Conservation (phyloP, 2,888 invertebrate species). For the Conchocele bisecta region DNA sequence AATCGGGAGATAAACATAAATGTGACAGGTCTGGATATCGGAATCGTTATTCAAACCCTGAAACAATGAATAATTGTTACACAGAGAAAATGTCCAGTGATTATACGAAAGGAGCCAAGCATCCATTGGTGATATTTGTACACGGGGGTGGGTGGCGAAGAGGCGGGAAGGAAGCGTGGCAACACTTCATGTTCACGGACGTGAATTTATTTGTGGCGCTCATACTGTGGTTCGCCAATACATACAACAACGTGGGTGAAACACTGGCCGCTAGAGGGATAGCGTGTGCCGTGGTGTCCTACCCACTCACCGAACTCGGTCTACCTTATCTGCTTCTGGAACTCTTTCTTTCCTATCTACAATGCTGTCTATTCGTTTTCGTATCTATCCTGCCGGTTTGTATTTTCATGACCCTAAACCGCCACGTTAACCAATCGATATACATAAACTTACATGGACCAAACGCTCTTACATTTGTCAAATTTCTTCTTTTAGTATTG, state of each 20-base stretch:
- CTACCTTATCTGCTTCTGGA: slow-evolving; percentile 54
- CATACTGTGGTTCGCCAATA: slow-evolving; percentile 46
- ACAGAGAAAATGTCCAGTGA: too few relatives aligned
- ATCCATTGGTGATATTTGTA: slow-evolving; percentile 67
- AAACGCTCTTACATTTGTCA: background rate
- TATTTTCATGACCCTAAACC: background rate
- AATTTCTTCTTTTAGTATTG: too few relatives aligned
- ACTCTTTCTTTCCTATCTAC: slow-evolving; percentile 59
- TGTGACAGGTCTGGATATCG: too few relatives aligned
- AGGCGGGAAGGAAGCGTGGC: slow-evolving; percentile 65
- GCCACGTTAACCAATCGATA: background rate
- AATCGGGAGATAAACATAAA: too few relatives aligned
- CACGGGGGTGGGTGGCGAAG: slow-evolving; percentile 74
- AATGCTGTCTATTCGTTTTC: slow-evolving; percentile 38
- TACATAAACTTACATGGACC: too few relatives aligned
- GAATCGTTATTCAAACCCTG: too few relatives aligned
- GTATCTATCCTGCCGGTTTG: slow-evolving; percentile 9
- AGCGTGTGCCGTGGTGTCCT: slow-evolving; percentile 67
- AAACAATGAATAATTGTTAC: too few relatives aligned
- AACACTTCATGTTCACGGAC: slow-evolving; percentile 65
- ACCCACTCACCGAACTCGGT: slow-evolving; percentile 63
- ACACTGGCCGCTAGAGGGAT: slow-evolving; percentile 60
- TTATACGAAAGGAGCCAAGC: background rate
- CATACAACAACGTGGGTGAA: slow-evolving; percentile 64
- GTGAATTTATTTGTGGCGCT: slow-evolving; percentile 65